Evolutionary conservation across 2,113 vertebrate species (phyloP).

Genomic region (Toxostoma redivivum): DNA sequence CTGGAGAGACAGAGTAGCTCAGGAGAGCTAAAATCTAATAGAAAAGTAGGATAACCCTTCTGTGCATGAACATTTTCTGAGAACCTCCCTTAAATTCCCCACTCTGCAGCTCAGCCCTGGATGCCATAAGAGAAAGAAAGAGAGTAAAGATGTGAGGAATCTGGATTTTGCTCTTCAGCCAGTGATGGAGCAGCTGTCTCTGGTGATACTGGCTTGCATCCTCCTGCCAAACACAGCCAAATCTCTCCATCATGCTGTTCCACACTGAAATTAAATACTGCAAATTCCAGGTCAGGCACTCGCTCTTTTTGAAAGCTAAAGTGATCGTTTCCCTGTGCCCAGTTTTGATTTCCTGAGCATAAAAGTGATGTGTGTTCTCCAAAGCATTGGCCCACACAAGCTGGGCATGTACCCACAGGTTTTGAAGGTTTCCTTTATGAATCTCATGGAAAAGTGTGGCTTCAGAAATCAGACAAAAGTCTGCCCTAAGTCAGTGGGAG

Average conservation of each 20-base stretch:
- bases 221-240: not conserved
- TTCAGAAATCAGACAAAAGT: slow-evolving; percentile 33
- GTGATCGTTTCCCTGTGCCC: not conserved
- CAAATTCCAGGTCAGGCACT: not conserved
- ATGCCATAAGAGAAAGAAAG: not conserved
- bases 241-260: not conserved
- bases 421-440: slow-evolving; percentile 21
- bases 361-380: slow-evolving; percentile 17
- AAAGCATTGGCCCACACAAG: not conserved
- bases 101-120: not conserved
- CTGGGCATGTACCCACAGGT: not conserved
- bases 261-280: not conserved
- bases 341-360: slow-evolving; percentile 10
- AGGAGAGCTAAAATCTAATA: not conserved
- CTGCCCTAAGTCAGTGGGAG: not conserved
- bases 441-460: not conserved
- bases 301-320: not conserved
- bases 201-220: not conserved
- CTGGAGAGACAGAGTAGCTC: not conserved
- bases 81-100: not conserved
- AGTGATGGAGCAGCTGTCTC: rapidly evolving
- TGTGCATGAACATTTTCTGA: not conserved
- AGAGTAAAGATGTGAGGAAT: not conserved
- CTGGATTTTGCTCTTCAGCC: not conserved
- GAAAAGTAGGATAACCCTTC: not conserved